Evolutionary conservation across 2,113 vertebrate genomes (phyloP).

Genomic region (Strigops habroptila): DNA sequence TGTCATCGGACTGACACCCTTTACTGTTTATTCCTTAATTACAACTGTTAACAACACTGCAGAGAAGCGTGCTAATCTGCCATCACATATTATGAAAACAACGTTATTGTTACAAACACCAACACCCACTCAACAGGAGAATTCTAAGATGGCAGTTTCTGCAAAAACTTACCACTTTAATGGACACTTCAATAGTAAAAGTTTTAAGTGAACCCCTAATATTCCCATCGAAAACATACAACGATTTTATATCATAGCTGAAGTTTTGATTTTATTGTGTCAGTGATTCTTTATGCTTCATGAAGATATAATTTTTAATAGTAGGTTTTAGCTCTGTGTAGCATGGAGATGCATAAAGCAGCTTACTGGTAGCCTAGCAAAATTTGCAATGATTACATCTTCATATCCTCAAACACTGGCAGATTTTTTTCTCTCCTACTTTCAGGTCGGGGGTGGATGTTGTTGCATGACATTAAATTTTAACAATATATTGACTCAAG

Average conservation of each 20-base stretch:
- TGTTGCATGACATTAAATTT: neutral
- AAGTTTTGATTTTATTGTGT: neutral
- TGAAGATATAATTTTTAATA: neutral
- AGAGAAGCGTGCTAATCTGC: constrained; percentile 80
- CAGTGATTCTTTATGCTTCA: neutral
- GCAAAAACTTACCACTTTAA: constrained; percentile 66
- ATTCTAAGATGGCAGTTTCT: constrained; percentile 76
- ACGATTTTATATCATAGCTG: neutral
- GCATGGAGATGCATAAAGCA: neutral
- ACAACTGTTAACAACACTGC: constrained; percentile 81
- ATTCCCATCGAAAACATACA: neutral
- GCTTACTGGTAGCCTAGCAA: neutral
- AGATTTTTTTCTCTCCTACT: neutral
- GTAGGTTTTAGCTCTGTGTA: neutral
- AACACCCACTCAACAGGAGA: constrained; percentile 79
- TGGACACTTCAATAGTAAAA: constrained; percentile 51
- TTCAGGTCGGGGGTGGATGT: neutral
- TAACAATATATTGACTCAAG: neutral
- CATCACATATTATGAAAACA: constrained; percentile 83
- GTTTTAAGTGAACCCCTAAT: constrained; percentile 53
- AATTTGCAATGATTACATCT: neutral
- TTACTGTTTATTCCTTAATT: constrained; percentile 82
- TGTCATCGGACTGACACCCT: constrained; percentile 83
- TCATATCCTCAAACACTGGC: neutral
- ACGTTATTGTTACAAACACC: constrained; percentile 82